These are phyloP conservation scores for Hydrozoanthus tunicans DNA, from an alignment of 64 coral and sea anemone genomes.

Conservation along the genomic window DNA sequence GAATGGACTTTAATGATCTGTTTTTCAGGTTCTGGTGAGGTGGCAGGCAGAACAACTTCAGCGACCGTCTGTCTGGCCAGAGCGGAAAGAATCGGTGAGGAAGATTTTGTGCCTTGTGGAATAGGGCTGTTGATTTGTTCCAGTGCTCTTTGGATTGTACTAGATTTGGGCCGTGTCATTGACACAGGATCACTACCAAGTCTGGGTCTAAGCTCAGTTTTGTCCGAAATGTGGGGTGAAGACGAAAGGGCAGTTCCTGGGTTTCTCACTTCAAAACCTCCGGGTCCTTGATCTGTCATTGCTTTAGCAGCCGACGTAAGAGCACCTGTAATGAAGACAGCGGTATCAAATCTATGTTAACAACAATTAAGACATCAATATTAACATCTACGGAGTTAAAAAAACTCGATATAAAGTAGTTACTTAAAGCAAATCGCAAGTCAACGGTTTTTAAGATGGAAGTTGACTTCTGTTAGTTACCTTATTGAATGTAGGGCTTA, in stretches of 20 bases:
- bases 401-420: no score
- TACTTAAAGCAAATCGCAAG: no score
- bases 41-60: conserved; percentile 49
- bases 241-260: neutral
- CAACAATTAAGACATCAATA: neutral
- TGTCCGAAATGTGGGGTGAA: neutral
- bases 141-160: conserved; percentile 73
- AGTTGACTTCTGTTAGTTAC: no score
- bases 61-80: conserved; percentile 65
- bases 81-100: conserved; percentile 71
- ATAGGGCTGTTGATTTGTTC: conserved; percentile 62
- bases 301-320: conserved; percentile 36
- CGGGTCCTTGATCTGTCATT: conserved; percentile 7
- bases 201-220: neutral
- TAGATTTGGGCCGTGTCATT: conserved; percentile 14
- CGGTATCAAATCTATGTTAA: neutral
- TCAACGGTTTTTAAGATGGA: no score
- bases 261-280: conserved; percentile 24
- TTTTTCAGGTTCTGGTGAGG: conserved; percentile 54
- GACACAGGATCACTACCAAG: conserved; percentile 12
- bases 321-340: neutral
- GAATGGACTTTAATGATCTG: conserved; percentile 89
- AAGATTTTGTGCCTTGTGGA: conserved; percentile 14
- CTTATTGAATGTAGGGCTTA: no score
- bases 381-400: neutral